These are phyloP conservation scores for Megaceryle alcyon DNA, from an alignment of 2,797 vertebrate genomes.

Conservation along the genomic window DNA sequence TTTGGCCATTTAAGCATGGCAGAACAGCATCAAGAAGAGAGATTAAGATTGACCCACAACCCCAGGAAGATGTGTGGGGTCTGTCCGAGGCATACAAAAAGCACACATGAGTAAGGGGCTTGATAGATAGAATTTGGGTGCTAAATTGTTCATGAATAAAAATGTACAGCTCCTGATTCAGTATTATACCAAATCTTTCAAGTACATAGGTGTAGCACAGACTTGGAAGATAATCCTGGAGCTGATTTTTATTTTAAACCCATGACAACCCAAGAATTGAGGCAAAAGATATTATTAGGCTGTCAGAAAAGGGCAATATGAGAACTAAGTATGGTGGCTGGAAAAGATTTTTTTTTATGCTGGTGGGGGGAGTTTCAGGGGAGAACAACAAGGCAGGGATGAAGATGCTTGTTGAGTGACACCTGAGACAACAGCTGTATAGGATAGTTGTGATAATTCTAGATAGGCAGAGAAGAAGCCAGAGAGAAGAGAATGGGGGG, in stretches of 20 bases:
- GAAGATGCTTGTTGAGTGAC: not conserved
- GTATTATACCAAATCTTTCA: not conserved
- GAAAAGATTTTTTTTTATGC: not conserved
- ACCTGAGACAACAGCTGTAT: not conserved
- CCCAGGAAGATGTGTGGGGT: not conserved
- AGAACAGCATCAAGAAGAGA: not conserved
- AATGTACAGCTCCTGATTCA: not conserved
- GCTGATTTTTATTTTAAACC: not conserved
- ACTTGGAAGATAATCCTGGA: not conserved
- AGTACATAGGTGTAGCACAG: not conserved
- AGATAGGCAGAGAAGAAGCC: not conserved
- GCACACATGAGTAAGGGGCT: rapidly evolving
- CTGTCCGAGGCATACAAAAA: not conserved
- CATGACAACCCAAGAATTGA: not conserved
- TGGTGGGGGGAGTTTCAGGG: not conserved
- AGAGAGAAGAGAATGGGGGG: not conserved
- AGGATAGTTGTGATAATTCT: not conserved
- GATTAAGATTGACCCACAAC: not conserved
- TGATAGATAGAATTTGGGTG: not conserved
- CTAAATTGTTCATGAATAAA: not conserved
- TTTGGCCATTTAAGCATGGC: not conserved
- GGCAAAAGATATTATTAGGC: not conserved
- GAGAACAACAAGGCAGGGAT: not conserved
- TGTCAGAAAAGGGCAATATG: not conserved
- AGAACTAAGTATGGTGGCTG: not conserved